A percentile compares a stretch with the other conserved stretches of the same genome.
These are phyloP conservation scores for Chondrosia reniformis DNA, from an alignment of 37 sponge, comb jelly and placozoan species.

Conservation along the genomic window DNA sequence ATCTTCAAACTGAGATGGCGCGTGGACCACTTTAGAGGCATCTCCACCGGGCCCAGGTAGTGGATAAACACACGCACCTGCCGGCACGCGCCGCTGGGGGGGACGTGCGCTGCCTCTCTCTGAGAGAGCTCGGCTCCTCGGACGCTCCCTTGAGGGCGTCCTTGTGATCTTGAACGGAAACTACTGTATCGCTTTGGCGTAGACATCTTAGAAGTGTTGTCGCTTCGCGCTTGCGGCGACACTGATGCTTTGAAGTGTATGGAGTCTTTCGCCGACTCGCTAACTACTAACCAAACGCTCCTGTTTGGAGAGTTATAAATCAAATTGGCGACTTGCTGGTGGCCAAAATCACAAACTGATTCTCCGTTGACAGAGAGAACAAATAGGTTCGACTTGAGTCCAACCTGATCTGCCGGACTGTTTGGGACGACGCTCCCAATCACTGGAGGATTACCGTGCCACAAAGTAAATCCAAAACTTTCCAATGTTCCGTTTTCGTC, in stretches of 20 bases:
- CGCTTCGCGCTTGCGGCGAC: background rate
- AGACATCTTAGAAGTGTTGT: background rate
- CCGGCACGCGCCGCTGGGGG: conserved; percentile 23
- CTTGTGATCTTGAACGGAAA: background rate
- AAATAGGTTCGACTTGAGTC: conserved; percentile 47
- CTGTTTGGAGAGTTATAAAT: conserved; percentile 39
- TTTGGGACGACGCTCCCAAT: conserved; percentile 64
- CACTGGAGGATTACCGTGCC: conserved; percentile 51
- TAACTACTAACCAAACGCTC: conserved; percentile 65
- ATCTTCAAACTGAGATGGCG: conserved; percentile 53
- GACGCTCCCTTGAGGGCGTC: background rate
- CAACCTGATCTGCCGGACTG: conserved; percentile 66
- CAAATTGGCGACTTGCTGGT: conserved; percentile 42
- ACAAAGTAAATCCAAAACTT: conserved; percentile 70
- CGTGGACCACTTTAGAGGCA: conserved; percentile 45
- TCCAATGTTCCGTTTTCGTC: conserved; percentile 50
- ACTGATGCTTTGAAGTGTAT: background rate
- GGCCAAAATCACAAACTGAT: conserved; percentile 27
- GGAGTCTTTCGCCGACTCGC: conserved; percentile 34
- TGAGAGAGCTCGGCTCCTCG: background rate
- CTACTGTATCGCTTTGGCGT: background rate
- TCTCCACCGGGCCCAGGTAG: conserved; percentile 69
- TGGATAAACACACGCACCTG: conserved; percentile 48
- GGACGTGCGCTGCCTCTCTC: background rate
- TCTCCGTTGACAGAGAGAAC: conserved; percentile 57